A percentile compares a stretch with the other conserved stretches of the same genome.
Evolutionary conservation across 2,888 invertebrate genomes (phyloP).

Genomic region (Silvanus unidentatus): DNA sequence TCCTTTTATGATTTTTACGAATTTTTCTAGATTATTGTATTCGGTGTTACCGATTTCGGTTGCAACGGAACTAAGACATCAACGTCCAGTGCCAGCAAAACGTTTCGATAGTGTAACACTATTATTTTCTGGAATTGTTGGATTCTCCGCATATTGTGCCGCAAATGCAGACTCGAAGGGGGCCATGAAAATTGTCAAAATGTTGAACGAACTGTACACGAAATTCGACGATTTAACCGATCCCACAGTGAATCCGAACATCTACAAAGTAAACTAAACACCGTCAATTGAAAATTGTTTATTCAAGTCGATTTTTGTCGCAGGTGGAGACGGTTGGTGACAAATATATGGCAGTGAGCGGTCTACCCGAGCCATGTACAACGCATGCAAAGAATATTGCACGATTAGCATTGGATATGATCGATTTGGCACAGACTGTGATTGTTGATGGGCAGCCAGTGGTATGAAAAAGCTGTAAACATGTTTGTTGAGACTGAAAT

Average conservation of each 20-base stretch:
- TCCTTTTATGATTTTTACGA: too few relatives aligned
- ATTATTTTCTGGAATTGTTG: slow-evolving; percentile 90
- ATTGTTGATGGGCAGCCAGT: slow-evolving; percentile 82
- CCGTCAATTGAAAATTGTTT: too few relatives aligned
- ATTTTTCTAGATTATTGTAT: slow-evolving; percentile 73
- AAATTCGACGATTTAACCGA: slow-evolving; percentile 91
- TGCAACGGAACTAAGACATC: slow-evolving; percentile 89
- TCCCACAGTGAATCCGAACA: slow-evolving; percentile 85
- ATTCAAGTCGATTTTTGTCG: neutral
- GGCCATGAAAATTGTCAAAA: slow-evolving; percentile 92
- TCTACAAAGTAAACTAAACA: slow-evolving; percentile 96
- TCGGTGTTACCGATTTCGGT: slow-evolving; percentile 91
- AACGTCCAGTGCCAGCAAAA: slow-evolving; percentile 82
- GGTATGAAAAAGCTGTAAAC: slow-evolving; percentile 52
- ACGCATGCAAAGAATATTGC: slow-evolving; percentile 90
- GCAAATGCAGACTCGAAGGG: slow-evolving; percentile 85
- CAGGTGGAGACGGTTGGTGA: slow-evolving; percentile 97
- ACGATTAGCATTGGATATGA: slow-evolving; percentile 86
- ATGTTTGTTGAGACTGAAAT: neutral
- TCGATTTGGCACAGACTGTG: slow-evolving; percentile 85
- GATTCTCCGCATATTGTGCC: slow-evolving; percentile 86
- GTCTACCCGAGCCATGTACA: slow-evolving; percentile 84
- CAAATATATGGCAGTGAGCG: slow-evolving; percentile 97
- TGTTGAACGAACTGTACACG: slow-evolving; percentile 89
- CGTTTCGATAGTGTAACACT: slow-evolving; percentile 88